Conservation (phyloP, 2,888 invertebrate species). For the Eilema caniola region DNA sequence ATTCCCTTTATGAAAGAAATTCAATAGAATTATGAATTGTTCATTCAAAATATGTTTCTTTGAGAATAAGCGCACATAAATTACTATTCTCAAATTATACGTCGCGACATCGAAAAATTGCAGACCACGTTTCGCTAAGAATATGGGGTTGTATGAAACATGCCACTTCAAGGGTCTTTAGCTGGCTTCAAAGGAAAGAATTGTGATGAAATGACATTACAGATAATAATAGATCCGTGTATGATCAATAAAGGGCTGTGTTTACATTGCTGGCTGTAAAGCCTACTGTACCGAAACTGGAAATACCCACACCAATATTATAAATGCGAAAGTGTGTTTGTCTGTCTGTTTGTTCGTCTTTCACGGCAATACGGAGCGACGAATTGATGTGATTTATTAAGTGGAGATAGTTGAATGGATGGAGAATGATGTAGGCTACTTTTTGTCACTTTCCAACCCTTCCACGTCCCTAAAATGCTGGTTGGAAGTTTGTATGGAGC, state of each 20-base stretch:
- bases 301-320: no score
- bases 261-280: not conserved
- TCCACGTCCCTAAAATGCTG: no score
- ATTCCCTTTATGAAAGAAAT: not conserved
- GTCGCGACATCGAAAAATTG: not conserved
- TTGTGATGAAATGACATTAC: not conserved
- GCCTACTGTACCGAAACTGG: no score
- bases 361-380: no score
- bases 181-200: not conserved
- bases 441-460: no score
- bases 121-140: not conserved
- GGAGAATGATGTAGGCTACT: no score
- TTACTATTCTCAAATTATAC: slow-evolving; percentile 6
- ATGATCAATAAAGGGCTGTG: not conserved
- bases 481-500: no score
- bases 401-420: no score
- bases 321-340: no score
- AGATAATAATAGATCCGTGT: not conserved
- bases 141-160: not conserved
- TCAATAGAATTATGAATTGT: not conserved
- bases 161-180: not conserved
- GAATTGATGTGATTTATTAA: no score
- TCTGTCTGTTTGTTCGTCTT: no score
- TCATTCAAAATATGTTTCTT: not conserved
- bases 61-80: not conserved